Percentiles rank a stretch among this genome's conserved stretches.
These are phyloP conservation scores for Labroides dimidiatus DNA, from an alignment of 2,797 vertebrate species.

Conservation along the genomic window DNA sequence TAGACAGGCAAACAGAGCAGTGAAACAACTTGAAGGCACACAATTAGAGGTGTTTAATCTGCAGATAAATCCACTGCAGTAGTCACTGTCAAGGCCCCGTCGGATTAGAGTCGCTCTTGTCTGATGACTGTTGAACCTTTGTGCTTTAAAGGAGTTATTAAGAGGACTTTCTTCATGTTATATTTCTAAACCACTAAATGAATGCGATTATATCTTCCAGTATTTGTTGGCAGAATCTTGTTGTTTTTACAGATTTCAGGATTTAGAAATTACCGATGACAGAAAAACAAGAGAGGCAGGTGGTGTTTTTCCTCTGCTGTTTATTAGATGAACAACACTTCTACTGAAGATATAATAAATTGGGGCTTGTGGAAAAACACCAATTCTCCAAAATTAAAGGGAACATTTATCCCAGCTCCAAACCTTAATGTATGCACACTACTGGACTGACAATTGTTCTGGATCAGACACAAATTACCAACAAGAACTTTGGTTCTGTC, in stretches of 20 bases:
- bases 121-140: conserved; percentile 30
- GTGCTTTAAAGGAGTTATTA: neutral
- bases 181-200: neutral
- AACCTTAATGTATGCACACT: neutral
- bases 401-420: neutral
- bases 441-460: neutral
- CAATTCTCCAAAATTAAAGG: conserved; percentile 1
- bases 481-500: conserved; percentile 14
- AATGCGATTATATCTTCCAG: neutral
- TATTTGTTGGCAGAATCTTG: neutral
- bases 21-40: neutral
- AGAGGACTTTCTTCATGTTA: neutral
- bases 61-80: conserved; percentile 19
- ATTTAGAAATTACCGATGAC: conserved; percentile 23
- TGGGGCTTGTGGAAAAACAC: conserved; percentile 6
- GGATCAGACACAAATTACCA: neutral
- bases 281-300: conserved; percentile 35
- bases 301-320: conserved; percentile 37
- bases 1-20: neutral
- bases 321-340: conserved; percentile 21
- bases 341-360: conserved; percentile 7
- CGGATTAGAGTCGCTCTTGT: conserved; percentile 19
- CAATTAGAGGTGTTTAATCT: conserved; percentile 34
- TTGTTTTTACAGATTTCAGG: conserved; percentile 1
- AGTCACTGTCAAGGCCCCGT: neutral